Base-by-base conservation (phyloP, 2,888 invertebrate genomes). In the Palloptera scutellata region DNA sequence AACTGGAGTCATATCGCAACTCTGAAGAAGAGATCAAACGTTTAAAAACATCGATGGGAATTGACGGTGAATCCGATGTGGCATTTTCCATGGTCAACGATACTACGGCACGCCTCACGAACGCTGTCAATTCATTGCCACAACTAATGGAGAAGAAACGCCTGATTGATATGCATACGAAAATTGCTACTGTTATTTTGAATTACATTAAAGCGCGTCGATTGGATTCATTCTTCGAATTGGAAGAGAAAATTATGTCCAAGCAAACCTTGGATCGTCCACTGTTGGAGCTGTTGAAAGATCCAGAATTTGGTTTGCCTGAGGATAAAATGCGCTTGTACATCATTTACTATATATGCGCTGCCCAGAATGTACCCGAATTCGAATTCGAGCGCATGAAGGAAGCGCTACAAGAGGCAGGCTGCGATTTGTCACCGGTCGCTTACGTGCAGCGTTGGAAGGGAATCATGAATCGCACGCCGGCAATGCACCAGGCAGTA, bases 151-250 rank as follows among this genome's bases (percentile, higher is more conserved):
- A 98, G 85, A 97, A 95, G 87, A 99, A 99, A 84, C 88, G 97
- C 51, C 88, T 98, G 13, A 97, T 99, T 76, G 99, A 99, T 81
- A 96, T 98, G 94, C 99, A 99, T 83, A 99, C 97, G 30, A 98
- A 97, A 74, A 93, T 99, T 72, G 99, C 99, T 3, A 99, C 98
- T 87, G 91, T 91, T 12, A 92, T 95, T 74, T 85, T 95, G 67
- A 94, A 94, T 84, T 89, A 88, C 61, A 95, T 96, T 57, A 96
- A 97, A 87, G 90, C 91, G 0, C 88, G 98, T 63, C 91, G 98
- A 74, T 86, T 99, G 61, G 99, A 99, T 83, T 94, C 96, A 0
- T 96, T 95, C 81, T 99, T 99, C 82, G 99, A 99, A 86, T 87
- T 96, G 69, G 99, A 99, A 87, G 98, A 99, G 83, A 98, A 98